phyloP scores from a whole-genome alignment of 2,888 invertebrate species.

The Drosophila engyochracea region DNA sequence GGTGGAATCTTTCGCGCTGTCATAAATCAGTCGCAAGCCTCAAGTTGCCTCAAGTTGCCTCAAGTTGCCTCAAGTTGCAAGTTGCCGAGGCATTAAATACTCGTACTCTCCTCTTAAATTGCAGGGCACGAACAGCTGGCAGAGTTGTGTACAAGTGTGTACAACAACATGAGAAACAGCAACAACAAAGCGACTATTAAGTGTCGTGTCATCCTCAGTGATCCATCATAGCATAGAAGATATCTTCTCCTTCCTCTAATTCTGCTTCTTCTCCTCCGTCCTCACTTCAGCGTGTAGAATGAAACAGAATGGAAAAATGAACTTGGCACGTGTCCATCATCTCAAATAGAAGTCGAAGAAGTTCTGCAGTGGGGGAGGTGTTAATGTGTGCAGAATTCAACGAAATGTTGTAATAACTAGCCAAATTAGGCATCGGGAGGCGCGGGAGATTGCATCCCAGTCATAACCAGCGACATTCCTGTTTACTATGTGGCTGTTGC shows the following conservation, averaged over 20 bases:
- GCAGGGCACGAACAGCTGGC: constrained; percentile 69
- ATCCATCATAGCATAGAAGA: constrained; percentile 73
- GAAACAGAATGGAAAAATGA: constrained; percentile 53
- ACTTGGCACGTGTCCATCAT: constrained; percentile 77
- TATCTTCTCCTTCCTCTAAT: constrained; percentile 20
- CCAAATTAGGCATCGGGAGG: constrained; percentile 63
- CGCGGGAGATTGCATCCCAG: constrained; percentile 56
- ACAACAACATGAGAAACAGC: constrained; percentile 32
- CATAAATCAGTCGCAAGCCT: constrained; percentile 74
- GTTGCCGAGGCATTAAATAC: constrained; percentile 67
- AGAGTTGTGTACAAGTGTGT: constrained; percentile 22
- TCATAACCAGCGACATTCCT: constrained; percentile 37
- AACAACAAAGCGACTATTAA: constrained; percentile 66
- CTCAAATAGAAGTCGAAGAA: constrained; percentile 38
- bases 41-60: constrained; percentile 52
- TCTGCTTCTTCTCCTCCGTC: neutral
- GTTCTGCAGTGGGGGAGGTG: constrained; percentile 53
- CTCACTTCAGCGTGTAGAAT: constrained; percentile 10
- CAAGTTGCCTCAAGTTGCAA: constrained; percentile 30
- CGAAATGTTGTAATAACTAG: constrained; percentile 64
- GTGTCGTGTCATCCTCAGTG: constrained; percentile 76
- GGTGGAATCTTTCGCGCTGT: constrained; percentile 68
- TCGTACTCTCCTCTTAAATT: constrained; percentile 71
- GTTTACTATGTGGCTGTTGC: constrained; percentile 5
- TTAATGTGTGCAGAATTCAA: constrained; percentile 45